These are phyloP conservation scores for Operophtera brumata DNA, from an alignment of 2,888 invertebrate species.

Conservation along the genomic window DNA sequence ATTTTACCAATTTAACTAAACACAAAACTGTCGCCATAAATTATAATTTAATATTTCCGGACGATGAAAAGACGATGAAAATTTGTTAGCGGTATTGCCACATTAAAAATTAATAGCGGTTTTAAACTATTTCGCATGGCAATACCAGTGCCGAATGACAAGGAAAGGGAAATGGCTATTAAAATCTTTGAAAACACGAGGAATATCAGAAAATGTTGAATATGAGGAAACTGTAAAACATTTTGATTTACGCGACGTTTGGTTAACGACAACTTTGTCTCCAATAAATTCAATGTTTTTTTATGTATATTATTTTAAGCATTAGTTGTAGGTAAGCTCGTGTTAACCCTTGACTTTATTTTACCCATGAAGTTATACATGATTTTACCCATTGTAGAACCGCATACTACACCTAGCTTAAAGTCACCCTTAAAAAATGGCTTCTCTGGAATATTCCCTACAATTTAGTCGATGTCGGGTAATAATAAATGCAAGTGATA, in stretches of 20 bases:
- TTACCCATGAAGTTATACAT: too few species aligned
- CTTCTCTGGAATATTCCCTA: too few species aligned
- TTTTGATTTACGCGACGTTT: conserved; percentile 51
- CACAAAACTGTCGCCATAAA: conserved; percentile 71
- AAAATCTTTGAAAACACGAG: conserved; percentile 66
- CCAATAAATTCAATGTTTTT: conserved; percentile 31
- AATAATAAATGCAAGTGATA: too few species aligned
- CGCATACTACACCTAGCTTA: too few species aligned
- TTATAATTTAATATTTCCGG: conserved; percentile 78
- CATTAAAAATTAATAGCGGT: conserved; percentile 74
- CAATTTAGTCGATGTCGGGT: too few species aligned
- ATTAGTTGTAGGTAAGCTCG: too few species aligned
- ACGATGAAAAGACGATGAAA: conserved; percentile 60
- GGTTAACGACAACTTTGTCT: conserved; percentile 22
- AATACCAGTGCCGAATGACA: conserved; percentile 56
- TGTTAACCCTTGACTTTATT: too few species aligned
- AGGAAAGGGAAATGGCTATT: conserved; percentile 74
- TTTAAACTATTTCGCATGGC: conserved; percentile 77
- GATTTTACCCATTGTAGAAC: too few species aligned
- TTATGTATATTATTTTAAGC: neutral
- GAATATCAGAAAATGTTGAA: conserved; percentile 56
- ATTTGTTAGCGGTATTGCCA: conserved; percentile 68
- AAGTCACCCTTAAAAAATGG: too few species aligned
- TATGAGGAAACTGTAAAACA: conserved; percentile 68
- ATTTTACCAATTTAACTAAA: conserved; percentile 74